These are phyloP conservation scores for Aegotheles bennettii DNA, from an alignment of 2,113 vertebrate genomes.

Conservation along the genomic window DNA sequence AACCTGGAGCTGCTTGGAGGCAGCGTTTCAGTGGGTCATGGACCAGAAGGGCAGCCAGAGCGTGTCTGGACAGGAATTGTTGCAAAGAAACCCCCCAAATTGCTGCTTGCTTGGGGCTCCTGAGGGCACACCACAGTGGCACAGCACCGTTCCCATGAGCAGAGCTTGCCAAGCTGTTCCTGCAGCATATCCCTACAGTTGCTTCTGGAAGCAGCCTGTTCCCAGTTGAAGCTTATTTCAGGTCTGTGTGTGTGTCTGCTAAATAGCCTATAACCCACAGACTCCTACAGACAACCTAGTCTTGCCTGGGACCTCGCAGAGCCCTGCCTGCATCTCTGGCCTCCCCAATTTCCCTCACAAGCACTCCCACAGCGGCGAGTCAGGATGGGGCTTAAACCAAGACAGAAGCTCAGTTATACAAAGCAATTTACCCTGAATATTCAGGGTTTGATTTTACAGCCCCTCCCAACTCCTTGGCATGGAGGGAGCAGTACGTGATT, in stretches of 20 bases:
- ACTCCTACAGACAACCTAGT: background rate
- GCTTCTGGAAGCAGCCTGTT: constrained; percentile 13
- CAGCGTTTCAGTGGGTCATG: background rate
- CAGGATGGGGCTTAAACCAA: background rate
- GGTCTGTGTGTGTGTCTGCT: background rate
- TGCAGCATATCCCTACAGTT: constrained; percentile 1
- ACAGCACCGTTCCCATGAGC: background rate
- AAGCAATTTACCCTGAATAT: background rate
- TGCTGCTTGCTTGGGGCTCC: background rate
- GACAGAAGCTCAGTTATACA: background rate
- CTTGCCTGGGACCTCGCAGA: background rate
- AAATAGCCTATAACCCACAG: background rate
- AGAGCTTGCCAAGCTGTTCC: background rate
- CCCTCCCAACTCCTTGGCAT: background rate
- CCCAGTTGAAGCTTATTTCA: constrained; percentile 19
- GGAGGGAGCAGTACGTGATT: background rate
- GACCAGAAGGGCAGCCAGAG: background rate
- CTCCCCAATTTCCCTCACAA: background rate
- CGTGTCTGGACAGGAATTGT: background rate
- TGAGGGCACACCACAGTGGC: fast-evolving
- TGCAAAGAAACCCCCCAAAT: background rate
- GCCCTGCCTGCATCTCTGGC: background rate
- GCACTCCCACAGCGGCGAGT: background rate
- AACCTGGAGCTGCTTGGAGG: background rate
- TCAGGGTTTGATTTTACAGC: background rate